phyloP scores from a whole-genome alignment of 2,113 vertebrate species.

The Varanus salvator region DNA sequence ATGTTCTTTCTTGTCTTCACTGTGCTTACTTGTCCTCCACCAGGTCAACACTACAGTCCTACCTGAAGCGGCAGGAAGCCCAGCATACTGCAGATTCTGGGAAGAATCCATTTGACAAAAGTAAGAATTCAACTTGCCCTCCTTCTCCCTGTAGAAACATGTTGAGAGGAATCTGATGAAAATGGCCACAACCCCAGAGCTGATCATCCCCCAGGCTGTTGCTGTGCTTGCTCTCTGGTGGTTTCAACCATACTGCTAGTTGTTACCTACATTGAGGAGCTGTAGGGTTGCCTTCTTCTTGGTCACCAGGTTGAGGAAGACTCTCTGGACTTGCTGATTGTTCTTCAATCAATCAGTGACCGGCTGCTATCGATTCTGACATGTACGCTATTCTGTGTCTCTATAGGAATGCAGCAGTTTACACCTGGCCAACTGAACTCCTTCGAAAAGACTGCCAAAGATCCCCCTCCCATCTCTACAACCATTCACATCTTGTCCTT shows the following conservation, averaged over 20 bases:
- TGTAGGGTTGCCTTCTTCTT: background rate
- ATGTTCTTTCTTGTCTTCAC: background rate
- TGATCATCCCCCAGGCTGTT: background rate
- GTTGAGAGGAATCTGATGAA: conserved; percentile 1
- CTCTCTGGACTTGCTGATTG: background rate
- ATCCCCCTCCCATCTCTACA: conserved; percentile 74
- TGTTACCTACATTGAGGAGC: background rate
- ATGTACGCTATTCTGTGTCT: conserved; percentile 27
- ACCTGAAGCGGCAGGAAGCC: conserved; percentile 84
- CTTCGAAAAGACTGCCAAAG: conserved; percentile 41
- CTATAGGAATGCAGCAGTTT: conserved; percentile 85
- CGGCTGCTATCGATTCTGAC: background rate
- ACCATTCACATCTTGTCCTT: conserved; percentile 90
- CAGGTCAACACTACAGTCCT: conserved; percentile 92
- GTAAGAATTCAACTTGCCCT: conserved; percentile 65
- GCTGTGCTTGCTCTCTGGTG: background rate
- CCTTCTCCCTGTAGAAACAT: background rate
- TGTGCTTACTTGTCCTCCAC: conserved; percentile 28
- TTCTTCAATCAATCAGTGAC: background rate
- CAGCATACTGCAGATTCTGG: conserved; percentile 51
- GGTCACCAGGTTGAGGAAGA: too few species aligned
- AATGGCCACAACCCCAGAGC: background rate
- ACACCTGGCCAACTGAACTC: conserved; percentile 69
- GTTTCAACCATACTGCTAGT: background rate
- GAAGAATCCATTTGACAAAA: conserved; percentile 87